Evolutionary conservation across 2,797 vertebrate species (phyloP), one percentile per base, ranked within the genome.

Genomic region (Anguilla megastoma): DNA sequence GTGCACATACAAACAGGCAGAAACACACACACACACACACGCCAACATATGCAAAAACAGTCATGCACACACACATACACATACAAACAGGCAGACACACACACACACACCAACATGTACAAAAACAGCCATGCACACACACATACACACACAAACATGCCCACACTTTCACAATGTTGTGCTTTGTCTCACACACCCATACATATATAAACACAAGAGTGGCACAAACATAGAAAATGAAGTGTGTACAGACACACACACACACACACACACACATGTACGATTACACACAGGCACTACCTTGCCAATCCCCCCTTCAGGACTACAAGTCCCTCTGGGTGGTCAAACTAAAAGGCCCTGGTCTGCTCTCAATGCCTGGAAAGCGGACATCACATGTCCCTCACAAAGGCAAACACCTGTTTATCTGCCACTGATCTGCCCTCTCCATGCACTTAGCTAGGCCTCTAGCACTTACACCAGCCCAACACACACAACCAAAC

Each of bases 331-430:
- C 94, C 95, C 94, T 94, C 94, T 95, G 95, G 95, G 95, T 95
- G 95, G 95, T 95, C 95, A 96, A 91, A 93, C 93, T 95, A 91
- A 54, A 92, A 95, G 94, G 94, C 95, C 94, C 93, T 95, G 94
- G 90, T 90, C 71, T 93, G 89, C 93, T 74, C 50, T 79, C 52
- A 9, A 82, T 91, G 90, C 90, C 82, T 90, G 30, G 89, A 89
- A 91, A 91, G 88, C 88, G 56, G 90, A 91, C 92, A 92, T 94
- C 94, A 91, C n/a, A 74, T 90, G 92, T 88, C 63, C 88, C 90
- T 0, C 84, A 88, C 89, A 89, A 88, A 54, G 0, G 16, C 0
- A 76, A 92, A 88, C 93, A 95, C 94, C 93, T 95, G 94, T 92
- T 94, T 93, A 89, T 90, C 83, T 80, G 83, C 18, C 76, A 74